phyloP scores from a whole-genome alignment of 2,888 invertebrate genomes.

The Heliconius aoede region DNA sequence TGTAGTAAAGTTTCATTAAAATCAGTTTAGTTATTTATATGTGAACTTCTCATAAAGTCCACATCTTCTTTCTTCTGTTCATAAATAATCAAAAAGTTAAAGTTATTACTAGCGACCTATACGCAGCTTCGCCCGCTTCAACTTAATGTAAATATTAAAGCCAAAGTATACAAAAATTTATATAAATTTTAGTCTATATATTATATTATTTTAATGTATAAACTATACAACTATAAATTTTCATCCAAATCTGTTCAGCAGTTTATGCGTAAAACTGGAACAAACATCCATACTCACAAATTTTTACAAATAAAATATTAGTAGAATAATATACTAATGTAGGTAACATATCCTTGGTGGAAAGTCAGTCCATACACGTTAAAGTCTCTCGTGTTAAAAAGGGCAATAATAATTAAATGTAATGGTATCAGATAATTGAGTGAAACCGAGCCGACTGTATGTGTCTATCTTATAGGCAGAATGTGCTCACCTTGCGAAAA shows the following conservation, averaged over 20 bases:
- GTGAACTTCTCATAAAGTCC: no score
- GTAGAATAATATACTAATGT: not conserved
- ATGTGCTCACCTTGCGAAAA: slow-evolving; percentile 33
- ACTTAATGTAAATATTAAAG: not conserved
- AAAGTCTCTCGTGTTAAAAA: slow-evolving; percentile 13
- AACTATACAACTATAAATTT: not conserved
- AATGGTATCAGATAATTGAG: slow-evolving; percentile 40
- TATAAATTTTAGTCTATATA: not conserved
- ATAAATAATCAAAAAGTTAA: no score
- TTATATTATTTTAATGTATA: no score
- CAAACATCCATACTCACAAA: not conserved
- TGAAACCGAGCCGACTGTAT: slow-evolving; percentile 37
- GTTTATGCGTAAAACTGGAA: not conserved
- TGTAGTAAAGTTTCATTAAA: no score
- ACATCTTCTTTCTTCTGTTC: not conserved
- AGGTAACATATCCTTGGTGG: not conserved
- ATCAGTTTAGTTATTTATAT: no score
- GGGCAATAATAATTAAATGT: slow-evolving; percentile 36
- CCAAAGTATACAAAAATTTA: not conserved
- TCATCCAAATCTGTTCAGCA: not conserved
- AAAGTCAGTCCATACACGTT: not conserved
- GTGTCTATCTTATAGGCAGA: slow-evolving; percentile 37
- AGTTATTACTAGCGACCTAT: no score
- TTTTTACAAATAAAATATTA: not conserved
- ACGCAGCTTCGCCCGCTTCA: not conserved